A percentile compares a stretch with the other conserved stretches of the same genome.
phyloP scores from a whole-genome alignment of 2,797 vertebrate species.

The Peromyscus attwateri region DNA sequence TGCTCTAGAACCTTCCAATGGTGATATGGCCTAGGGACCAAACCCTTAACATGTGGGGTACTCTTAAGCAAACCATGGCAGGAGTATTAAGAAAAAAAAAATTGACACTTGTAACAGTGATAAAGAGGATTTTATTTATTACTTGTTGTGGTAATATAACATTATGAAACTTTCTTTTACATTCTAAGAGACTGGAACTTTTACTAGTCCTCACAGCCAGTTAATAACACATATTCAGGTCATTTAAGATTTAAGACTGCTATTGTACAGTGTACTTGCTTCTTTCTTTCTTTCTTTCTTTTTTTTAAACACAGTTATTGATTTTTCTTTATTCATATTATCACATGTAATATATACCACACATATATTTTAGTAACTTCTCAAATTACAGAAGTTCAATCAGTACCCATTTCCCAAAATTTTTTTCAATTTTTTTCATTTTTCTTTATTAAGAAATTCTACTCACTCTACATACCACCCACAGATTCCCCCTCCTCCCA shows the following conservation, averaged over 20 bases:
- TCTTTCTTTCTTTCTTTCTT: background rate
- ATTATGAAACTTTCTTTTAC: background rate
- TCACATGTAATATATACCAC: background rate
- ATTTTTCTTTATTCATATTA: slow-evolving; percentile 58
- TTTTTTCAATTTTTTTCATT: too few relatives aligned
- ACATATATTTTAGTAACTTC: slow-evolving; percentile 65
- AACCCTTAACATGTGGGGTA: background rate
- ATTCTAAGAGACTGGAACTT: background rate
- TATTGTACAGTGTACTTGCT: background rate
- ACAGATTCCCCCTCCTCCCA: too few relatives aligned
- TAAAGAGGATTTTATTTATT: background rate
- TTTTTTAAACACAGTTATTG: background rate
- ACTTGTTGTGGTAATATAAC: background rate
- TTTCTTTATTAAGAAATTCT: too few relatives aligned
- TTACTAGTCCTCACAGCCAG: background rate
- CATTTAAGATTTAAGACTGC: too few relatives aligned
- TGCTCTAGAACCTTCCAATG: background rate
- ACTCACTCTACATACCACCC: too few relatives aligned
- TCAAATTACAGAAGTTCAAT: slow-evolving; percentile 34
- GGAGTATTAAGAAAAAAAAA: background rate
- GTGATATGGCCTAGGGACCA: background rate
- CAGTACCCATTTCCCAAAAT: slow-evolving; percentile 45
- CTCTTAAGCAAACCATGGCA: background rate
- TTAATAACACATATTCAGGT: background rate
- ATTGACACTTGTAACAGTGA: background rate